Base-by-base conservation (phyloP, 2,888 invertebrate genomes). In the Orthosia cruda region DNA sequence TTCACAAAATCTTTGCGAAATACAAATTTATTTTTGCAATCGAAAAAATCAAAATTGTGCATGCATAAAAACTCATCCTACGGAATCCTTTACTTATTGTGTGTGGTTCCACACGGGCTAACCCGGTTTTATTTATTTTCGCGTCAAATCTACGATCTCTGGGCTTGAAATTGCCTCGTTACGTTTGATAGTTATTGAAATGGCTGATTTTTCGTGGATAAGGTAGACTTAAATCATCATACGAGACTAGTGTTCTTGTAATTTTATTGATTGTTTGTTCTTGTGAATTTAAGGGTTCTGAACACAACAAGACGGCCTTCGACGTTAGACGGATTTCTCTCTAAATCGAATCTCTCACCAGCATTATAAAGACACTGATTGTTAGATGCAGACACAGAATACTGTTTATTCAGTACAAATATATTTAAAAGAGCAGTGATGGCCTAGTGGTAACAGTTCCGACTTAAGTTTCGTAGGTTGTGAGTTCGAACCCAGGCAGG, bases 131-230 rank as follows among this genome's bases (percentile, higher is more conserved):
- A 16, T 81, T 81, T 83, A 71, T 73, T 74, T 74, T 68, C 0
- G 23, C 50, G 63, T 62, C 66, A 59, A 66, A 83, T 81, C 71
- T 73, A 18, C 23, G 50, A 84, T 80, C 61, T 20, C 47, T 75
- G 61, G 45, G 18, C 54, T 62, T 63, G 52, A 71, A 72, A 81
- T 83, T 86, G 66, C 64, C 66, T 86, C 63, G 71, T 79, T 73
- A 71, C 40, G 18, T 63, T 40, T 52, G 50, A 63, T 75, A 57
- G 32, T 72, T 64, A 70, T 72, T 55, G 20, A 57, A 47, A 62
- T 66, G 5, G 26, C 9, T n/a, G 52, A 67, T 80, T 47, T 9
- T 58, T 20, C n/a, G 20, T 18, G 2, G 64, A 74, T 69, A 65
- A 20, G 3, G 4, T 77, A 4, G 0, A 26, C 13, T n/a, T 11